Base-by-base conservation (phyloP, 2,888 invertebrate genomes). In the Therioaphis trifolii region DNA sequence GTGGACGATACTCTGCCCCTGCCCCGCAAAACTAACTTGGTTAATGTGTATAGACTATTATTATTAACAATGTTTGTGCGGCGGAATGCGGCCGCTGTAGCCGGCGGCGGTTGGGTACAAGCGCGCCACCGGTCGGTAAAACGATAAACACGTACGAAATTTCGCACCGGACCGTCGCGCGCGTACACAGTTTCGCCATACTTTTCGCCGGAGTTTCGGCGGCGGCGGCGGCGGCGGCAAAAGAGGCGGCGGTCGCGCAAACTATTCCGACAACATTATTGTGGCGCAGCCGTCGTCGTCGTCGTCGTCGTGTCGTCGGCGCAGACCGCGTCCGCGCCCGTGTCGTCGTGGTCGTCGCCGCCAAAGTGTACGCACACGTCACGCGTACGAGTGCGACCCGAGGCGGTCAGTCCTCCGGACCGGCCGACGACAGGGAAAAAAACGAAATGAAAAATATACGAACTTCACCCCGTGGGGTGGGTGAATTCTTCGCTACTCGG, bases 41-140 rank as follows among this genome's bases (percentile, higher is more conserved):
- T 76, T 76, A 76, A 76, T 76, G 63, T n/a, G n/a, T n/a, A n/a
- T n/a, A n/a, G n/a, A n/a, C n/a, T n/a, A n/a, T n/a, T n/a, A n/a
- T n/a, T n/a, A n/a, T n/a, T n/a, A 76, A 76, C 76, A 76, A 76
- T 76, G 76, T 61, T 40, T 40, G 40, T 35, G 72, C n/a, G 55
- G 27, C 21, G 75, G 35, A 58, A 75, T 75, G 75, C 40, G 35
- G n/a, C 35, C 18, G 52, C 14, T 12, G 18, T 2, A 12, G 29
- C 63, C 18, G n/a, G n/a, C n/a, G n/a, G n/a, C n/a, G n/a, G 24
- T 24, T 27, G 27, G n/a, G 29, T 72, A 52, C 72, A 29, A 29
- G 4, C 63, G 29, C 18, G 9, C 49, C n/a, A 29, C 15, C 71
- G 52, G 43, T 49, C 66, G 66, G 2, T 3, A 9, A 63, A 15